Percentiles rank a stretch among this genome's conserved stretches.
These are phyloP conservation scores for Leiothrix lutea DNA, from an alignment of 2,113 vertebrate genomes.

Conservation along the genomic window DNA sequence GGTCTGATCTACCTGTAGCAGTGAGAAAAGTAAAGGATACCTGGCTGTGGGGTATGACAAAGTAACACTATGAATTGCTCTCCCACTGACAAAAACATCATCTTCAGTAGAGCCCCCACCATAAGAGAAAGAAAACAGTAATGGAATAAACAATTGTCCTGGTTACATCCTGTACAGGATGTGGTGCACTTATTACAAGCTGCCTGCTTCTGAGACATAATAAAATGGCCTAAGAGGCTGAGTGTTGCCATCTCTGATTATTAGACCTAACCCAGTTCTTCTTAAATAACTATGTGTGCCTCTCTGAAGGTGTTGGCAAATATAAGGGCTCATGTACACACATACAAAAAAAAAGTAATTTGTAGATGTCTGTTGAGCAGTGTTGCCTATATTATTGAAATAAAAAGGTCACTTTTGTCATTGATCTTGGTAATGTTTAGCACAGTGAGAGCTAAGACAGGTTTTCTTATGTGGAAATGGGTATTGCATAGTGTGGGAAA, in stretches of 20 bases:
- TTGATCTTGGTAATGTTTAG: conserved; percentile 24
- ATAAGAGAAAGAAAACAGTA: background rate
- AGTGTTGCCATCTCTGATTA: background rate
- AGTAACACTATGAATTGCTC: background rate
- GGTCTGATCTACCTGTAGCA: background rate
- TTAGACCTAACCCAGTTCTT: background rate
- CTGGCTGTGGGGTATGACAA: background rate
- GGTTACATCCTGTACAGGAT: background rate
- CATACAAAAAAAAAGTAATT: background rate
- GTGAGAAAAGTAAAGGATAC: background rate
- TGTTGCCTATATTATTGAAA: conserved; percentile 19
- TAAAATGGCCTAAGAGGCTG: background rate
- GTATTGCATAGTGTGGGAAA: background rate
- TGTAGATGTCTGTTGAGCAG: background rate
- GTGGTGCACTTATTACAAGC: background rate
- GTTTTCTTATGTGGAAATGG: background rate
- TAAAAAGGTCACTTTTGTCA: conserved; percentile 2
- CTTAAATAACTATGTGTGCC: background rate
- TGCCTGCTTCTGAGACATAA: background rate
- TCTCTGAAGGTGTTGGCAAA: background rate
- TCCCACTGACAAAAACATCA: background rate
- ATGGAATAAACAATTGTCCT: background rate
- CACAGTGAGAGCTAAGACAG: background rate
- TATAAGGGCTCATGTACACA: background rate
- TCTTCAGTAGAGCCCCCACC: background rate